phyloP scores from a whole-genome alignment of 2,888 invertebrate genomes.

The Eretmocerus hayati region DNA sequence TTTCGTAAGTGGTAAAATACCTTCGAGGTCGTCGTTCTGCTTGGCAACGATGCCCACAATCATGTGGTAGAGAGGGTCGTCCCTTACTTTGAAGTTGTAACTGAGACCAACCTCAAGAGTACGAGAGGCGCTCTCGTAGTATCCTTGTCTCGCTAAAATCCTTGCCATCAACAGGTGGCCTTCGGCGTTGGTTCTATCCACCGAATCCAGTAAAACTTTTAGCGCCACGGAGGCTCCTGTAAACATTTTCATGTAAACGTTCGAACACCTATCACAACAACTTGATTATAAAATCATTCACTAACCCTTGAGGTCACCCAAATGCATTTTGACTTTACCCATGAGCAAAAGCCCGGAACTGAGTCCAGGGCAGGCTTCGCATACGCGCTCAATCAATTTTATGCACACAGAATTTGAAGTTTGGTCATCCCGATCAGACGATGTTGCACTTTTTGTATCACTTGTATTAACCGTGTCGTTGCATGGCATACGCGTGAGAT shows the following conservation, averaged over 20 bases:
- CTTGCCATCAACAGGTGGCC: conserved; percentile 82
- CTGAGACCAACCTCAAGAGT: conserved; percentile 84
- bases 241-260: not conserved
- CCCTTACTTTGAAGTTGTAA: conserved; percentile 86
- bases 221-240: conserved; percentile 62
- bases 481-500: conserved; percentile 66
- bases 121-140: conserved; percentile 72
- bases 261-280: not conserved
- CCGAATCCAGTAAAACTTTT: conserved; percentile 63
- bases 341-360: conserved; percentile 60
- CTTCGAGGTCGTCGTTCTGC: conserved; percentile 61
- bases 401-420: conserved; percentile 47
- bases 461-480: conserved; percentile 32
- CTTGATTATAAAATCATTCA: not conserved
- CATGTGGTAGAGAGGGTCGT: conserved; percentile 85
- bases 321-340: conserved; percentile 73
- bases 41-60: conserved; percentile 78
- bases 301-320: conserved; percentile 59
- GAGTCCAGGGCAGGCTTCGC: conserved; percentile 77
- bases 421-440: too few species aligned
- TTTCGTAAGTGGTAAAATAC: conserved; percentile 36
- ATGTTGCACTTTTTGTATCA: conserved; percentile 10
- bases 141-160: conserved; percentile 66
- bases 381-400: conserved; percentile 64
- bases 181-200: conserved; percentile 74